phyloP scores from a whole-genome alignment of 1,140 invertebrate species.

The Ganaspis sp. region DNA sequence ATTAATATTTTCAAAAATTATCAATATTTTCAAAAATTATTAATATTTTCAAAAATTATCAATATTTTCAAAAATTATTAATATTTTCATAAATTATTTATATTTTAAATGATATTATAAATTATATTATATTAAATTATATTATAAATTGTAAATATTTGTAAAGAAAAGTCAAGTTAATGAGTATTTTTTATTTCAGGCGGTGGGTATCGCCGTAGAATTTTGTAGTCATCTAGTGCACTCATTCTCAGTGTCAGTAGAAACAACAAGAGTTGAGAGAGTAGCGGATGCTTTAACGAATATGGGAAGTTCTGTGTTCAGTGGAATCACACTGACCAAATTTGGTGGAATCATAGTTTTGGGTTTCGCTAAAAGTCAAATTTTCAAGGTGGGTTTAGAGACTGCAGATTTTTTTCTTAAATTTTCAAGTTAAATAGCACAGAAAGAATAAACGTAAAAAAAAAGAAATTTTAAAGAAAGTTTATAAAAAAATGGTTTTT shows the following conservation, averaged over 20 bases:
- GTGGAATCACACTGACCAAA: conserved; percentile 98
- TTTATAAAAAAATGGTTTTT: neutral
- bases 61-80: too few relatives aligned
- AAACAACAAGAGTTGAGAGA: conserved; percentile 83
- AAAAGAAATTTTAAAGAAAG: too few relatives aligned
- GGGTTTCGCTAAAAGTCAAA: conserved; percentile 96
- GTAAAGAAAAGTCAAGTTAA: neutral
- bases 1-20: too few relatives aligned
- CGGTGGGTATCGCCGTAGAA: conserved; percentile 98
- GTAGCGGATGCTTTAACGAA: conserved; percentile 89
- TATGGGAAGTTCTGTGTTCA: conserved; percentile 97
- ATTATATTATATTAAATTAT: too few relatives aligned
- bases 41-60: too few relatives aligned
- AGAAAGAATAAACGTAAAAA: too few relatives aligned
- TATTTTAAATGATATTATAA: too few relatives aligned
- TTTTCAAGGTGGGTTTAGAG: conserved; percentile 87
- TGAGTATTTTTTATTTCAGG: conserved; percentile 76
- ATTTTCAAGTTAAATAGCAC: too few relatives aligned
- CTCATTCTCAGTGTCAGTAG: conserved; percentile 89
- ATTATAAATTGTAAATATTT: too few relatives aligned
- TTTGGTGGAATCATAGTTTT: conserved; percentile 96
- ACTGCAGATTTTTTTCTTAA: too few relatives aligned
- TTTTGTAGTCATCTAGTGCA: conserved; percentile 98
- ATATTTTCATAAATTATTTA: too few relatives aligned
- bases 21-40: too few relatives aligned